phyloP scores from a whole-genome alignment of 92 coral and sea anemone species.

The Palythoa heliodiscus region DNA sequence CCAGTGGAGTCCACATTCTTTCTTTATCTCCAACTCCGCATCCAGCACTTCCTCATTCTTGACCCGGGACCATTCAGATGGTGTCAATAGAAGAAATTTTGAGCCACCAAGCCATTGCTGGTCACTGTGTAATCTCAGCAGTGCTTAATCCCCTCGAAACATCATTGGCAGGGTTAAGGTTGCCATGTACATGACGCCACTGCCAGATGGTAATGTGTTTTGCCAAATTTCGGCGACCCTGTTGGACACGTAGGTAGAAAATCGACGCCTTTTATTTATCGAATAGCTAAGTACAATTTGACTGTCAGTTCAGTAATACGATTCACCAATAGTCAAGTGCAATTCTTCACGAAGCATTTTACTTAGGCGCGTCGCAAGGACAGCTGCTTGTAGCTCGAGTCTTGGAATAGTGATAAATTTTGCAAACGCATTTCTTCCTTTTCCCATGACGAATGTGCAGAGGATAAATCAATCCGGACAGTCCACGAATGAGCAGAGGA shows the following conservation, averaged over 20 bases:
- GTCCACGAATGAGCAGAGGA: too few species aligned
- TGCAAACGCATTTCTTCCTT: too few species aligned
- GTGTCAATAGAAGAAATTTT: conserved; percentile 54
- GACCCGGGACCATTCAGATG: conserved; percentile 53
- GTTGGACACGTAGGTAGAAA: conserved; percentile 65
- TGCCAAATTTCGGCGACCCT: background rate
- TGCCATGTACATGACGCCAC: too few species aligned
- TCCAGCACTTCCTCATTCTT: conserved; percentile 20
- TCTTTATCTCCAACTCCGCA: conserved; percentile 37
- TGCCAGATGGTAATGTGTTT: conserved; percentile 47
- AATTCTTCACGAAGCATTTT: too few species aligned
- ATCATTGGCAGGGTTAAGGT: conserved; percentile 48
- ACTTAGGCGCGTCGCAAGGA: conserved; percentile 10
- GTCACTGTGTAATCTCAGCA: conserved; percentile 33
- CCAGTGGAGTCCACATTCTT: conserved; percentile 42
- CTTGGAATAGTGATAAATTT: conserved; percentile 62
- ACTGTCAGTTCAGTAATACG: background rate
- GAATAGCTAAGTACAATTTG: conserved; percentile 51
- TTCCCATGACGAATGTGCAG: too few species aligned
- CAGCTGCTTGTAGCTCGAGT: conserved; percentile 67
- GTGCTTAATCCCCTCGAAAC: conserved; percentile 56
- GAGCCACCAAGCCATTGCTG: conserved; percentile 68
- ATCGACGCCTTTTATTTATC: conserved; percentile 50
- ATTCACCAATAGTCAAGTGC: too few species aligned
- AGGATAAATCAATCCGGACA: too few species aligned